These are phyloP conservation scores for Mechanitis mazaeus DNA, from an alignment of 2,888 invertebrate species.

Conservation along the genomic window DNA sequence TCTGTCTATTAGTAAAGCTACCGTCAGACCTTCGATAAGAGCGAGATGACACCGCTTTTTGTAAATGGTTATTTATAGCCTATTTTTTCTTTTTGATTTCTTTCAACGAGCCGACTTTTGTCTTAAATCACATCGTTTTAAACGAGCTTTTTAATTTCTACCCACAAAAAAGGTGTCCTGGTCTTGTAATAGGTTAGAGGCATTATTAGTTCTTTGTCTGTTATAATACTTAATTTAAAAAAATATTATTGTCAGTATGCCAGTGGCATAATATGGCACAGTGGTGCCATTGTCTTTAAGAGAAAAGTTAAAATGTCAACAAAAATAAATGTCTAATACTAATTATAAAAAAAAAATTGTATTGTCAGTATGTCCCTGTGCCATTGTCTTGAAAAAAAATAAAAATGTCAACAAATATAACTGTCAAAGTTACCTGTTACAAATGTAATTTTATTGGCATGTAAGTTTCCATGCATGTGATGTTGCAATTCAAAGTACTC, in stretches of 20 bases:
- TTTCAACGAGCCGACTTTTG: conserved; percentile 56
- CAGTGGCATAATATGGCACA: too few species aligned
- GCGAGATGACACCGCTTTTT: conserved; percentile 73
- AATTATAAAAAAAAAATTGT: too few species aligned
- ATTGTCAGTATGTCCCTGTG: too few species aligned
- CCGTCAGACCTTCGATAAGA: conserved; percentile 53
- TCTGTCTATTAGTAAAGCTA: conserved; percentile 45
- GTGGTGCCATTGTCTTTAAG: too few species aligned
- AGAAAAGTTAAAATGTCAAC: too few species aligned
- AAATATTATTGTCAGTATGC: too few species aligned
- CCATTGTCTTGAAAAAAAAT: too few species aligned
- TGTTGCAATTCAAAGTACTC: neutral
- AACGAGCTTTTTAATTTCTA: conserved; percentile 45
- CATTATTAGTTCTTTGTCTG: conserved; percentile 14
- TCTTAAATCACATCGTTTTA: conserved; percentile 56
- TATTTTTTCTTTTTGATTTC: conserved; percentile 48
- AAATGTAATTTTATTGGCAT: neutral
- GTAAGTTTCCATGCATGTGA: conserved; percentile 1
- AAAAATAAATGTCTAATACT: too few species aligned
- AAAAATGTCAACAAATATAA: too few species aligned
- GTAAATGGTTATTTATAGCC: conserved; percentile 72
- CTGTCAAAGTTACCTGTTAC: neutral
- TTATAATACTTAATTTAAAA: too few species aligned
- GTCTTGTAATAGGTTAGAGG: conserved; percentile 22
- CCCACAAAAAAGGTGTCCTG: conserved; percentile 28